Percentiles rank a stretch among this genome's conserved stretches.
Conservation (phyloP, 2,113 vertebrate genomes). For the Corythaeola cristata region DNA sequence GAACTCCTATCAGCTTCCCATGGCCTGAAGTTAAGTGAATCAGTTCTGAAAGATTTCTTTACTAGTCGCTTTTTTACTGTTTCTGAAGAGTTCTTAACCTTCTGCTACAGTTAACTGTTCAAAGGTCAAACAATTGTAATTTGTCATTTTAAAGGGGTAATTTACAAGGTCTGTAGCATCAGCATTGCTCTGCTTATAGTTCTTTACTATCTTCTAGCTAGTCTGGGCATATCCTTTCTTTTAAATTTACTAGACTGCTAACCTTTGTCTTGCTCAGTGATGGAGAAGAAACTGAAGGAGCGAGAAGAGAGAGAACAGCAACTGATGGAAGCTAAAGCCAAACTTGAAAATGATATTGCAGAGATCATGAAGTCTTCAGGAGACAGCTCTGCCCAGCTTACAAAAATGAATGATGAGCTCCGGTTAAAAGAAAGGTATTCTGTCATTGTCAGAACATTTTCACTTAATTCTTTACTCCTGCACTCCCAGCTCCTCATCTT, state of each 20-base stretch:
- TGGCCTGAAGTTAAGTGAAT: neutral
- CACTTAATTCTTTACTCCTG: neutral
- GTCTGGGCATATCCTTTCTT: neutral
- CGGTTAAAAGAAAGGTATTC: conserved; percentile 88
- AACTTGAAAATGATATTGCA: conserved; percentile 88
- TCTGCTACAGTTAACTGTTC: neutral
- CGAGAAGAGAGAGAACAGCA: conserved; percentile 84
- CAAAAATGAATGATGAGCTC: conserved; percentile 90
- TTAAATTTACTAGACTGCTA: neutral
- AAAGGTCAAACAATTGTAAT: neutral
- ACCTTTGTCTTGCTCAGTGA: conserved; percentile 68
- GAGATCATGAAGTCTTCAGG: conserved; percentile 94
- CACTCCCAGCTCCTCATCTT: neutral
- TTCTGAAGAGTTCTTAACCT: neutral
- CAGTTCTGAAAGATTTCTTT: neutral
- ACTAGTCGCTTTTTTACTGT: neutral
- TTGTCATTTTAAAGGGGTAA: neutral
- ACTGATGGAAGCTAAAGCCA: conserved; percentile 85
- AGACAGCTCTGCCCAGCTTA: conserved; percentile 90
- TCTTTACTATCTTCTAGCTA: neutral
- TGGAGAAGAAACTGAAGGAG: conserved; percentile 86
- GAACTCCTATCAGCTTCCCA: neutral
- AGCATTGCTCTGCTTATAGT: neutral
- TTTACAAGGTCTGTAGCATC: neutral
- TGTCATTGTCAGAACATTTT: neutral